A percentile compares a stretch with the other conserved stretches of the same genome.
Evolutionary conservation across 1,140 invertebrate species (phyloP).

Genomic region (Amphibalanus amphitrite): DNA sequence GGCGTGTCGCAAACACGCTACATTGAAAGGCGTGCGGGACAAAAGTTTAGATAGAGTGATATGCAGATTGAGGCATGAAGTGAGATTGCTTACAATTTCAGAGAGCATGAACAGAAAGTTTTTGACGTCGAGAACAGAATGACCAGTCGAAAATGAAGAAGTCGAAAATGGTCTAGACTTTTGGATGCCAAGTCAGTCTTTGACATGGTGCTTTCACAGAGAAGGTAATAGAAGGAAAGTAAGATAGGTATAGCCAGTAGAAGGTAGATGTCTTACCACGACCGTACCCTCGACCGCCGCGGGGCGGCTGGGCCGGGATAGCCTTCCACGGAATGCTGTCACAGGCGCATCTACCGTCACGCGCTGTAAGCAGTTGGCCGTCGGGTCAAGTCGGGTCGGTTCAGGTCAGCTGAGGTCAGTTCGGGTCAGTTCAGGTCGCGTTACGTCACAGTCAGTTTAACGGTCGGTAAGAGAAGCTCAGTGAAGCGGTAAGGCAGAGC

Average conservation of each 20-base stretch:
- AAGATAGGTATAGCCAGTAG: background rate
- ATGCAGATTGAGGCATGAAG: background rate
- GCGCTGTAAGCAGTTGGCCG: slow-evolving; percentile 4
- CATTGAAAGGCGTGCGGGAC: too few relatives aligned
- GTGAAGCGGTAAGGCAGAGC: background rate
- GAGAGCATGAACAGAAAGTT: background rate
- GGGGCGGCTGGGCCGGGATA: background rate
- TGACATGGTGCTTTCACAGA: too few relatives aligned
- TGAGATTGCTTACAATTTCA: background rate
- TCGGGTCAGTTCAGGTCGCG: background rate
- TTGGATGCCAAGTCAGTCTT: too few relatives aligned
- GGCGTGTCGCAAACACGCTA: too few relatives aligned
- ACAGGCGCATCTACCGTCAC: background rate
- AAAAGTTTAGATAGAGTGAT: background rate
- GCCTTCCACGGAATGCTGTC: background rate
- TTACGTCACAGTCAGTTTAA: background rate
- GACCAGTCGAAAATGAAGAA: too few relatives aligned
- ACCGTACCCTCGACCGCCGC: background rate
- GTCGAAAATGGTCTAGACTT: background rate
- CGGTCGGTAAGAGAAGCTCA: background rate
- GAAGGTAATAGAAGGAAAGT: too few relatives aligned
- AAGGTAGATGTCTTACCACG: background rate
- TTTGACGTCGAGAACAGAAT: background rate
- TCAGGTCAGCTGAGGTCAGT: slow-evolving; percentile 15
- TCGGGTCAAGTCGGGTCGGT: slow-evolving; percentile 6